Evolutionary conservation across 37 sponge, comb jelly and placozoan genomes (phyloP).

Genomic region (Halisarca cf. caerulea): DNA sequence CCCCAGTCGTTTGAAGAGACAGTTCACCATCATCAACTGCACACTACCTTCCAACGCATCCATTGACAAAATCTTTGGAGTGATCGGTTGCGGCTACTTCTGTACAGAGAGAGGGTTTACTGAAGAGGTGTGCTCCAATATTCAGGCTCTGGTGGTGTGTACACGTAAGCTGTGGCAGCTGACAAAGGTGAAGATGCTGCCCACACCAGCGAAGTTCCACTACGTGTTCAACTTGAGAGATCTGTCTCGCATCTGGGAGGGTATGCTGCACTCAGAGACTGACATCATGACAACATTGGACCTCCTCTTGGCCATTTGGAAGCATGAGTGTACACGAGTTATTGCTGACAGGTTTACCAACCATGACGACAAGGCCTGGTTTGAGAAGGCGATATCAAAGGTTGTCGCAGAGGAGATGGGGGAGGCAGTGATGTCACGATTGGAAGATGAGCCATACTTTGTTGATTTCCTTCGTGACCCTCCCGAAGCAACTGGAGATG

Average conservation of each 20-base stretch:
- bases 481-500: conserved; percentile 97
- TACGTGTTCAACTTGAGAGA: conserved; percentile 99
- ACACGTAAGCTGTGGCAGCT: conserved; percentile 93
- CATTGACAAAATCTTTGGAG: conserved; percentile 97
- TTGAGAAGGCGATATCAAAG: conserved; percentile 55
- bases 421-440: conserved; percentile 29
- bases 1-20: conserved; percentile 94
- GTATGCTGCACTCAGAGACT: conserved; percentile 79
- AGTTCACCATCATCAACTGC: conserved; percentile 94
- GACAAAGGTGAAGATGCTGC: conserved; percentile 95
- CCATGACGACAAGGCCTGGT: conserved; percentile 92
- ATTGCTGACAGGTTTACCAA: conserved; percentile 97
- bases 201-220: conserved; percentile 99
- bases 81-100: conserved; percentile 92
- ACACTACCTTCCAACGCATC: conserved; percentile 98
- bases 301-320: conserved; percentile 88
- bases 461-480: conserved; percentile 97
- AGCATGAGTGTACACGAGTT: conserved; percentile 92
- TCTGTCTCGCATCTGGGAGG: conserved; percentile 99
- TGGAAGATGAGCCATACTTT: conserved; percentile 96
- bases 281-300: conserved; percentile 45
- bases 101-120: conserved; percentile 83
- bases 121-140: conserved; percentile 45
- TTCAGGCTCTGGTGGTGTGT: conserved; percentile 77
- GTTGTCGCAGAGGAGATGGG: conserved; percentile 73